A percentile compares a stretch with the other conserved stretches of the same genome.
These are phyloP conservation scores for Saccostrea glomerata DNA, from an alignment of 1,140 invertebrate species.

Conservation along the genomic window DNA sequence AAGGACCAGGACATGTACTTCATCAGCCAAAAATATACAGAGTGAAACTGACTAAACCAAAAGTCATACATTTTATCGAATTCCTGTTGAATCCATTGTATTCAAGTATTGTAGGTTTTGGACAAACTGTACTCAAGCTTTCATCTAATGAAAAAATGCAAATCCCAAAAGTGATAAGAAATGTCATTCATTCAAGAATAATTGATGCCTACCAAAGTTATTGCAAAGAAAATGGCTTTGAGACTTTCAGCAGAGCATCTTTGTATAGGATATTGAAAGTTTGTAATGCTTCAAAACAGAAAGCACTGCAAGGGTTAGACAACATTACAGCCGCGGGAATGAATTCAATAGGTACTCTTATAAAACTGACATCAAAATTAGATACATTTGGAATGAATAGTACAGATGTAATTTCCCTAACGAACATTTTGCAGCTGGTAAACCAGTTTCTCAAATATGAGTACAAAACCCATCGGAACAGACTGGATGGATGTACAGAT, in stretches of 20 bases:
- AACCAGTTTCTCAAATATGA: constrained; percentile 40
- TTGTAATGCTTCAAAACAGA: constrained; percentile 36
- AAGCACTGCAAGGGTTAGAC: constrained; percentile 30
- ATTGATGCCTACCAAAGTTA: constrained; percentile 8
- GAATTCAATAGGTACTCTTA: background rate
- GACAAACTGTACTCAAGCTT: background rate
- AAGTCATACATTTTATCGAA: constrained; percentile 32
- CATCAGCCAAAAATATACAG: constrained; percentile 38
- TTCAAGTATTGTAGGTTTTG: constrained; percentile 13
- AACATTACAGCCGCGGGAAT: constrained; percentile 38
- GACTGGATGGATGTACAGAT: background rate
- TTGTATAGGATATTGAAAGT: constrained; percentile 41
- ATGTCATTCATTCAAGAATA: background rate
- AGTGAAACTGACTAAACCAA: background rate
- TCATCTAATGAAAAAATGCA: constrained; percentile 13
- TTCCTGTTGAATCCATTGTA: constrained; percentile 22
- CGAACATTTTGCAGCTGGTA: background rate
- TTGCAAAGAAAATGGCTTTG: constrained; percentile 26
- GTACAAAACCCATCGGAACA: background rate
- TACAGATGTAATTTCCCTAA: background rate
- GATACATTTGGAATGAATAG: background rate
- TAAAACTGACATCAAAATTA: constrained; percentile 14
- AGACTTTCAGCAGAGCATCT: background rate
- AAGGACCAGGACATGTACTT: background rate
- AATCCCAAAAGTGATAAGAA: constrained; percentile 39